Evolutionary conservation across 2,797 vertebrate species (phyloP).

Genomic region (Amblyopsis hoosieri): DNA sequence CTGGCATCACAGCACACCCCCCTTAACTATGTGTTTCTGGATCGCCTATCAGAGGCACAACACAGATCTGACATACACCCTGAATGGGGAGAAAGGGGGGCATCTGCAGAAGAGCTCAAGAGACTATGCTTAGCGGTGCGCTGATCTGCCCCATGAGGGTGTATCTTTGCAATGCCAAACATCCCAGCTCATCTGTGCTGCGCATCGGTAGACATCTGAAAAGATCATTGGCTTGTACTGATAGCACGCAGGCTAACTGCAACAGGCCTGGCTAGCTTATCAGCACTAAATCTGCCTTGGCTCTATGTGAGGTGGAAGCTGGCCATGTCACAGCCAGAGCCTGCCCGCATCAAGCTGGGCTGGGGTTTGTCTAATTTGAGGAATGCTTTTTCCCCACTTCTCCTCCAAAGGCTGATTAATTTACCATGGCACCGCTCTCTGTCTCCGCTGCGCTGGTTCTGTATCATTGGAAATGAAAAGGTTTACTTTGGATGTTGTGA

Average conservation of each 20-base stretch:
- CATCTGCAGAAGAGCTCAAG: constrained; percentile 47
- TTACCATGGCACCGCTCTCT: constrained; percentile 58
- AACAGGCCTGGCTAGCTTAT: constrained; percentile 56
- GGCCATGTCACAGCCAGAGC: constrained; percentile 69
- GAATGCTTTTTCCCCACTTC: constrained; percentile 60
- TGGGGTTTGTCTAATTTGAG: constrained; percentile 68
- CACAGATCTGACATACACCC: constrained; percentile 47
- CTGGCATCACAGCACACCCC: constrained; percentile 1
- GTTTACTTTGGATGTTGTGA: constrained; percentile 74
- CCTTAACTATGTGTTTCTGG: constrained; percentile 34
- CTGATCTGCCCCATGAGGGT: constrained; percentile 23
- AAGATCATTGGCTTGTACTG: constrained; percentile 53
- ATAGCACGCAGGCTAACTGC: constrained; percentile 58
- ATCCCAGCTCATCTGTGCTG: constrained; percentile 33
- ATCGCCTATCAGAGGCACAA: constrained; percentile 29
- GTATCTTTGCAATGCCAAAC: constrained; percentile 26
- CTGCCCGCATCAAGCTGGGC: constrained; percentile 56
- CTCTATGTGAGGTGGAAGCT: constrained; percentile 55
- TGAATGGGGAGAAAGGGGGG: constrained; percentile 25
- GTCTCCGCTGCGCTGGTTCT: constrained; percentile 53
- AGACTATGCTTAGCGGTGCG: constrained; percentile 48
- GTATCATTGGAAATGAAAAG: constrained; percentile 73
- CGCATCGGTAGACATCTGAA: constrained; percentile 35
- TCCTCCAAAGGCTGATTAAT: constrained; percentile 65
- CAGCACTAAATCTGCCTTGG: constrained; percentile 63